phyloP scores from a whole-genome alignment of 2,113 vertebrate species.

The Gracilinanus agilis region DNA sequence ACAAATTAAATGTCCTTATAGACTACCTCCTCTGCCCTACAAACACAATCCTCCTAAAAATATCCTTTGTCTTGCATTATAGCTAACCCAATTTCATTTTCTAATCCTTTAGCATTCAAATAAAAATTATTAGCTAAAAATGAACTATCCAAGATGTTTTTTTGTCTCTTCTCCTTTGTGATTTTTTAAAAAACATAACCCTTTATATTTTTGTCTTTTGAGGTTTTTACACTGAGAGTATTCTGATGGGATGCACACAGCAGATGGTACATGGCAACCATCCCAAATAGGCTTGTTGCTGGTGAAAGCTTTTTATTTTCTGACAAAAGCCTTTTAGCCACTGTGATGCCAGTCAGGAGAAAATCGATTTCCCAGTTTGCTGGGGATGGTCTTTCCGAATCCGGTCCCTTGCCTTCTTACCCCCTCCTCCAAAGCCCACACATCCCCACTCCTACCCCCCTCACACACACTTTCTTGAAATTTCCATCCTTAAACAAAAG shows the following conservation, averaged over 20 bases:
- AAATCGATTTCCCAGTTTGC: conserved; percentile 51
- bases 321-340: conserved; percentile 53
- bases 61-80: conserved; percentile 68
- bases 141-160: background rate
- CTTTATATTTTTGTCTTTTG: conserved; percentile 36
- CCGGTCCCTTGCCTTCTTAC: background rate
- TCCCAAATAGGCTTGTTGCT: conserved; percentile 4
- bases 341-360: conserved; percentile 6
- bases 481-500: conserved; percentile 77
- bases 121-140: conserved; percentile 15
- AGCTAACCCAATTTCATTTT: conserved; percentile 55
- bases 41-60: background rate
- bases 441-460: conserved; percentile 31
- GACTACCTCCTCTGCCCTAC: background rate
- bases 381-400: conserved; percentile 17
- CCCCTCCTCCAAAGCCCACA: conserved; percentile 49
- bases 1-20: conserved; percentile 47
- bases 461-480: conserved; percentile 60
- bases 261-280: conserved; percentile 35
- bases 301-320: conserved; percentile 59
- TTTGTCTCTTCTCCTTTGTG: conserved; percentile 7
- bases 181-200: conserved; percentile 42
- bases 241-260: conserved; percentile 22
- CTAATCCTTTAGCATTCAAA: conserved; percentile 2
- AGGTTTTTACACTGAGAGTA: conserved; percentile 28